Base-by-base conservation (phyloP, 1,140 invertebrate species). In the Conus betulinus region DNA sequence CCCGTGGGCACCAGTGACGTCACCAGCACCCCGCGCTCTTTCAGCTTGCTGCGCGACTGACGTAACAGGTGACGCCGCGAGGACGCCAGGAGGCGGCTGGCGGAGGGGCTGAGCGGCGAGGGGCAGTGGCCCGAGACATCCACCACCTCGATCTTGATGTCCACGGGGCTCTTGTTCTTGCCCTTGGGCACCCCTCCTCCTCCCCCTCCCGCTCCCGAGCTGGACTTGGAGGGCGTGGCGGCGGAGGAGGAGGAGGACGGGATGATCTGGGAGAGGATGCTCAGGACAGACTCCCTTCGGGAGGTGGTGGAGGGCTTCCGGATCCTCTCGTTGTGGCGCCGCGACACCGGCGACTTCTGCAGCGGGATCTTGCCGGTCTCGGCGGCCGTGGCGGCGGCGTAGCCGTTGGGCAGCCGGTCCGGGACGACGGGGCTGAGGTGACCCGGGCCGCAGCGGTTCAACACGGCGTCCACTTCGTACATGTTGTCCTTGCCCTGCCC, bases 31-130 rank as follows among this genome's bases (percentile, higher is more conserved):
- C 51, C 85, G 8, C 85, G 67, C 27, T 87, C 85, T 23, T 87
- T 87, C 74, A 87, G 85, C 52, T 87, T 87, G 85, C 85, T 87
- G 85, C 85, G 85, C 3, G 85, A 87, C 85, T 87, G 85, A 52
- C 85, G 85, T 27, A 87, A 27, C 23, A 87, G 52, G 52, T 87
- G 85, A 25, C 85, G 85, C 5, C 85, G 85, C 51, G 85, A 87
- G 6, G 63, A 74, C 10, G 85, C 85, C 85, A 87, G 85, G 11
- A 87, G 71, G 5, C 85, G 85, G 53, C 74, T 53, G 51, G 85
- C 85, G 51, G 85, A 87, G 51, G 85, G 85, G 85, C 71, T 78
- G 71, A 87, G 85, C 15, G 71, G 71, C 63, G 85, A 87, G n/a
- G 85, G 85, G 51, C 63, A 78, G 74, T 55, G 71, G 15, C 85